Conservation (phyloP, 2,113 vertebrate species). For the Crotalus helleri region DNA sequence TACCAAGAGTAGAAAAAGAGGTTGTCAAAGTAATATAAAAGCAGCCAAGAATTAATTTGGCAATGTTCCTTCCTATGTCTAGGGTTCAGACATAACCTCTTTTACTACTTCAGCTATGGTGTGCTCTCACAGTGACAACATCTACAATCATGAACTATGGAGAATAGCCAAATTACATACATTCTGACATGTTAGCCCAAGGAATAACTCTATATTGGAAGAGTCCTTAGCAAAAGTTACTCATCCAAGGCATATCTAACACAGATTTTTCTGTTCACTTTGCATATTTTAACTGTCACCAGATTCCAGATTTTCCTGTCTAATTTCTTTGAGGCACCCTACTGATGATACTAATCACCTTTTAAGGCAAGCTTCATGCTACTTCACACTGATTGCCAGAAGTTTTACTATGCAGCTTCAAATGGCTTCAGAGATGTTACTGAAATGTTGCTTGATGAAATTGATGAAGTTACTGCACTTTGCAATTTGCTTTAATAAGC, state of each 20-base stretch:
- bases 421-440: slow-evolving; percentile 55
- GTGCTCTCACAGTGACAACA: not conserved
- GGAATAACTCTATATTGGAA: not conserved
- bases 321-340: slow-evolving; percentile 52
- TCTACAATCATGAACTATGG: not conserved
- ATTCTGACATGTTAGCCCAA: not conserved
- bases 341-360: slow-evolving; percentile 52
- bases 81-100: not conserved
- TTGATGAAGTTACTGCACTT: slow-evolving; percentile 47
- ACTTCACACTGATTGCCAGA: slow-evolving; percentile 54
- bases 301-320: slow-evolving; percentile 29
- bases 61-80: not conserved
- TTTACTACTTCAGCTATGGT: not conserved
- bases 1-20: not conserved
- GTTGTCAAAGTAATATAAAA: not conserved
- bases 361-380: slow-evolving; percentile 55
- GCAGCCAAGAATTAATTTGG: not conserved
- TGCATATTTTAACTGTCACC: slow-evolving; percentile 14
- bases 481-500: slow-evolving; percentile 42
- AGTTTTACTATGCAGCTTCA: slow-evolving; percentile 40
- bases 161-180: not conserved
- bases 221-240: not conserved
- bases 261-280: slow-evolving; percentile 40
- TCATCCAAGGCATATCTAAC: not conserved
- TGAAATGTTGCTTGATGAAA: slow-evolving; percentile 50